Conservation (phyloP, 2,888 invertebrate genomes). For the Zootermopsis nevadensis region DNA sequence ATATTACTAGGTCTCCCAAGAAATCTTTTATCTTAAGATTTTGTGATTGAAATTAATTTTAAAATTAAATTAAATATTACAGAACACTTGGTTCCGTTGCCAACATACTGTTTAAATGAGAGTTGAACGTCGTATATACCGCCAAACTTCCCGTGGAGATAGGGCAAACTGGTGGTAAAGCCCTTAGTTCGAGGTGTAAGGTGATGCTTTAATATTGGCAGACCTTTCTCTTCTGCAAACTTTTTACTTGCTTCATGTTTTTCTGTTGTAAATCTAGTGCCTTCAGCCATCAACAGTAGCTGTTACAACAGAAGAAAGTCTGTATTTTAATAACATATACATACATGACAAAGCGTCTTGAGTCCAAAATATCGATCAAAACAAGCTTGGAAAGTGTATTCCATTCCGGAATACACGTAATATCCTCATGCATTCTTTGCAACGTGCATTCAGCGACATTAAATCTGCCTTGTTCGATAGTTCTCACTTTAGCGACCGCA, state of each 20-base stretch:
- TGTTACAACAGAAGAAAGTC: conserved; percentile 59
- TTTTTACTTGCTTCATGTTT: conserved; percentile 90
- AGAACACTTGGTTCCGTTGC: background rate
- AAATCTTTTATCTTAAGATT: too few species aligned
- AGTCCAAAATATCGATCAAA: too few species aligned
- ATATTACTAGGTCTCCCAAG: too few species aligned
- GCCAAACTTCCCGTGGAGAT: conserved; percentile 82
- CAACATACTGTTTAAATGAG: conserved; percentile 67
- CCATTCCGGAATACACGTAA: too few species aligned
- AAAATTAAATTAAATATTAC: background rate
- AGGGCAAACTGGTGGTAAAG: conserved; percentile 86
- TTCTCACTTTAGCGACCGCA: too few species aligned
- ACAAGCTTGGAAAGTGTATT: too few species aligned
- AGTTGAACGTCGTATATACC: conserved; percentile 87
- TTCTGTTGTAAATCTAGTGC: conserved; percentile 88
- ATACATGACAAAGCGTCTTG: too few species aligned
- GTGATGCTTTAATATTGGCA: conserved; percentile 88
- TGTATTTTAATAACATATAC: too few species aligned
- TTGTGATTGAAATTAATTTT: too few species aligned
- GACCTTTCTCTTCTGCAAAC: conserved; percentile 87
- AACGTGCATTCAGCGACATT: too few species aligned
- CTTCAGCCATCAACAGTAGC: conserved; percentile 92
- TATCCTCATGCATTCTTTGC: too few species aligned
- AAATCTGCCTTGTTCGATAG: too few species aligned
- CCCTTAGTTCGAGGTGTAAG: conserved; percentile 95